Conservation (phyloP, 2,113 vertebrate species). For the Psittacara wagleri region DNA sequence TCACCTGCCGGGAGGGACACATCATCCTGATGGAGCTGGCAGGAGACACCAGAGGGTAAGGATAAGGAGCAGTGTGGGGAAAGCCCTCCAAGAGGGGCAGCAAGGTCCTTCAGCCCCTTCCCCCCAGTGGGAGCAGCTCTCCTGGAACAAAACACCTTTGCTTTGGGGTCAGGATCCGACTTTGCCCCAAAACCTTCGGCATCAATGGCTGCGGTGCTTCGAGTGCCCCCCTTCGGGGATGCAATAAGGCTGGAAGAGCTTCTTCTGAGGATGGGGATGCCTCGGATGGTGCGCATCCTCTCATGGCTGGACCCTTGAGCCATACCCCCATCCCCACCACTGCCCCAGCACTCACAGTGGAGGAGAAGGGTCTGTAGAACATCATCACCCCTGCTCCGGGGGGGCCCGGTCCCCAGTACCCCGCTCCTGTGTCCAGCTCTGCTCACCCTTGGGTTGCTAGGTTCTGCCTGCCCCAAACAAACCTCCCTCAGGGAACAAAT, state of each 20-base stretch:
- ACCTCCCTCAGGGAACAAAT: background rate
- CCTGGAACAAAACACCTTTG: background rate
- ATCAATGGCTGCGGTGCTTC: rapidly evolving
- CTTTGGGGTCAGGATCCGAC: background rate
- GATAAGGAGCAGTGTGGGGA: background rate
- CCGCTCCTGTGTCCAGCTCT: rapidly evolving
- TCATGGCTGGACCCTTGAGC: rapidly evolving
- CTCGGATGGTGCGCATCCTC: background rate
- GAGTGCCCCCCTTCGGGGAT: background rate
- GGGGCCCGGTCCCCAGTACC: background rate
- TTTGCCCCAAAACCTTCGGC: background rate
- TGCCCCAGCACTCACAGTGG: background rate
- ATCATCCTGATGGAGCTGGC: background rate
- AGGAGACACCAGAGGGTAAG: background rate
- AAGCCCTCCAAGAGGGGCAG: background rate
- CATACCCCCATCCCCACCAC: background rate
- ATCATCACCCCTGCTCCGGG: background rate
- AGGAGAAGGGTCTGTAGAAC: conserved; percentile 55
- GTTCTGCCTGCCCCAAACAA: background rate
- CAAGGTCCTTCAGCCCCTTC: background rate
- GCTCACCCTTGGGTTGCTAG: rapidly evolving
- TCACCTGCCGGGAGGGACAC: background rate
- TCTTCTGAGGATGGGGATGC: background rate
- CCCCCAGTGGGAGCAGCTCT: background rate
- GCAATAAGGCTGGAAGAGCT: background rate